Percentiles rank a stretch among this genome's conserved stretches.
Conservation (phyloP, 1,140 invertebrate species). For the Mercenaria mercenaria region DNA sequence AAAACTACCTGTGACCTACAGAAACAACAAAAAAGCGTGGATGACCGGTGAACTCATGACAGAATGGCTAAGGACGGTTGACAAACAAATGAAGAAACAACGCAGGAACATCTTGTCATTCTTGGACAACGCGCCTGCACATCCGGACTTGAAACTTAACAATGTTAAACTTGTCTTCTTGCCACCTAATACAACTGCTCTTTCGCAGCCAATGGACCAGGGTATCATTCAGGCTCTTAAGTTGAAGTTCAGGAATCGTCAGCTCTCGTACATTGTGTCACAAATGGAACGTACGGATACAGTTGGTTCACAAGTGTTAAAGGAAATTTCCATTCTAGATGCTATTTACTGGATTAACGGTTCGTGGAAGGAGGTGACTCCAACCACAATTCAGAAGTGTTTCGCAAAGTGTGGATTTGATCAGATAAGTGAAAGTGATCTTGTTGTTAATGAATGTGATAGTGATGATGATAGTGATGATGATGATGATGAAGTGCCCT, state of each 20-base stretch:
- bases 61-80: constrained; percentile 48
- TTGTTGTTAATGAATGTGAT: too few species aligned
- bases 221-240: background rate
- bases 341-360: constrained; percentile 48
- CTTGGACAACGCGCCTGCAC: constrained; percentile 68
- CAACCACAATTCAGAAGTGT: constrained; percentile 47
- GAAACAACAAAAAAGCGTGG: constrained; percentile 65
- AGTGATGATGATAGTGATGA: background rate
- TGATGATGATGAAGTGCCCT: constrained; percentile 23
- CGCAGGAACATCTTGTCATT: constrained; percentile 68
- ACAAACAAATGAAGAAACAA: constrained; percentile 62
- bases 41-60: constrained; percentile 53
- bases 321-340: constrained; percentile 29
- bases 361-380: constrained; percentile 37
- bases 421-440: too few species aligned
- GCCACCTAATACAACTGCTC: background rate
- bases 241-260: background rate
- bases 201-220: background rate
- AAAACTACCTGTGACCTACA: constrained; percentile 63
- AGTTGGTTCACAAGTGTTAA: constrained; percentile 16
- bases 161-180: constrained; percentile 33
- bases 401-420: constrained; percentile 39
- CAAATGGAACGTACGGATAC: background rate
- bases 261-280: background rate
- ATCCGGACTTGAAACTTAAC: constrained; percentile 44